Base-by-base conservation (phyloP, 64 coral and sea anemone genomes). In the Hydrozoanthus tunicans region DNA sequence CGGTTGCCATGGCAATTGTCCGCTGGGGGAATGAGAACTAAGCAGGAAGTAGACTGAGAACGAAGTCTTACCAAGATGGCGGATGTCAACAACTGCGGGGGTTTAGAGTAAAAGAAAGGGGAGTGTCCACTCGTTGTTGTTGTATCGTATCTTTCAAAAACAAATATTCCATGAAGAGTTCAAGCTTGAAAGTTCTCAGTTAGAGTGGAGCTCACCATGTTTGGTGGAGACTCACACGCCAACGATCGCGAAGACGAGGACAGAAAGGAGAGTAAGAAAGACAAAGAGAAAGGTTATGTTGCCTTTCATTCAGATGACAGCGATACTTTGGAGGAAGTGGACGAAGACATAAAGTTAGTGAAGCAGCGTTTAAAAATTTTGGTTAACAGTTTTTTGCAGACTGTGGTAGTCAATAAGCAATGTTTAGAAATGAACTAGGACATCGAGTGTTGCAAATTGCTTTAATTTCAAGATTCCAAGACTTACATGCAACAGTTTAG, bases 301-400 rank as follows among this genome's bases (percentile, higher is more conserved):
- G 97, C 97, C 2, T 99, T 99, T 89, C 94, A 93, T 66, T 95
- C 97, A 1, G 97, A 99, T 53, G 97, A 95, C 76, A 95, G 94
- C 26, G 92, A 93, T 5, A 90, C 56, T 3, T 65, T 88, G 56
- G 94, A 99, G 88, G 97, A 91, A 9, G 71, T 67, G 60, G 91
- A 95, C 10, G 94, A 95, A 82, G 80, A 77, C 8, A 25, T 77
- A 25, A 73, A 59, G 81, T 77, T 5, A 64, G 51, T 86, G 10
- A 68, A 69, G 6, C 15, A 55, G 56, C 8, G 55, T 53, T 6
- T 9, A 53, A 78, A 74, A 24, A 8, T 75, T 65, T 53, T 27
- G 69, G 26, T 67, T 71, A 12, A 65, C 56, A 51, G 51, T 51
- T 20, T 23, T 70, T 65, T 51, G 62, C 23, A 86, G 17, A 54